phyloP scores from a whole-genome alignment of 2,113 vertebrate species.

The Nibea coibor region DNA sequence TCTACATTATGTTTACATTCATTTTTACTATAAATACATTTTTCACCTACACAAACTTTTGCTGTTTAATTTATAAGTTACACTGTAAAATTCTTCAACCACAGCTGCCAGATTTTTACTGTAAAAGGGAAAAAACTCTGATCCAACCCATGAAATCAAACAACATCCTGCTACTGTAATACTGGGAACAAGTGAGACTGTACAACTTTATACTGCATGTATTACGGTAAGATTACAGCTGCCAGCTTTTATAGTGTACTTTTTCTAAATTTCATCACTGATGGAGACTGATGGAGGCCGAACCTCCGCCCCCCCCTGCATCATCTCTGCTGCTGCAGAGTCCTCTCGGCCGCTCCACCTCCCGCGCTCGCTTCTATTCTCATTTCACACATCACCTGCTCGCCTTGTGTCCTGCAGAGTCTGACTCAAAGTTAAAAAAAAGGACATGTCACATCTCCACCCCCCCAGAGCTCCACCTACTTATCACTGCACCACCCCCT shows the following conservation, averaged over 20 bases:
- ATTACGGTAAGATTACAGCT: no score
- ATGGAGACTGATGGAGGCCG: slow-evolving; percentile 6
- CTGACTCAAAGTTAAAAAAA: slow-evolving; percentile 44
- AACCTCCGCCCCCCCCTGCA: slow-evolving; percentile 38
- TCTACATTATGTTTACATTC: no score
- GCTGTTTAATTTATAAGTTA: no score
- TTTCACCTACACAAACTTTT: no score
- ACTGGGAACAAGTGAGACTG: no score
- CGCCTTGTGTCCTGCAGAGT: slow-evolving; percentile 27
- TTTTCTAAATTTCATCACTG: background rate
- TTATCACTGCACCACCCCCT: background rate
- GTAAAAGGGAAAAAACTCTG: no score
- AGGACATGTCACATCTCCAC: slow-evolving; percentile 13
- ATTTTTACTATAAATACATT: no score
- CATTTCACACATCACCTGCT: slow-evolving; percentile 56
- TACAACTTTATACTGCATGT: no score
- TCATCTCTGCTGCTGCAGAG: slow-evolving; percentile 57
- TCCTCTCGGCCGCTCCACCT: slow-evolving; percentile 4
- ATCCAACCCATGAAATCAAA: no score
- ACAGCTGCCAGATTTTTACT: no score
- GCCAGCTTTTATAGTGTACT: background rate
- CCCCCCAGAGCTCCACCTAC: background rate
- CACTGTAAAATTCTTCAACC: no score
- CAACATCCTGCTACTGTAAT: no score
- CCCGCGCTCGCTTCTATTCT: slow-evolving; percentile 20